Evolutionary conservation across 1,140 invertebrate genomes (phyloP), one percentile per base, ranked within the genome.

Genomic region (Trichomalopsis sarcophagae): DNA sequence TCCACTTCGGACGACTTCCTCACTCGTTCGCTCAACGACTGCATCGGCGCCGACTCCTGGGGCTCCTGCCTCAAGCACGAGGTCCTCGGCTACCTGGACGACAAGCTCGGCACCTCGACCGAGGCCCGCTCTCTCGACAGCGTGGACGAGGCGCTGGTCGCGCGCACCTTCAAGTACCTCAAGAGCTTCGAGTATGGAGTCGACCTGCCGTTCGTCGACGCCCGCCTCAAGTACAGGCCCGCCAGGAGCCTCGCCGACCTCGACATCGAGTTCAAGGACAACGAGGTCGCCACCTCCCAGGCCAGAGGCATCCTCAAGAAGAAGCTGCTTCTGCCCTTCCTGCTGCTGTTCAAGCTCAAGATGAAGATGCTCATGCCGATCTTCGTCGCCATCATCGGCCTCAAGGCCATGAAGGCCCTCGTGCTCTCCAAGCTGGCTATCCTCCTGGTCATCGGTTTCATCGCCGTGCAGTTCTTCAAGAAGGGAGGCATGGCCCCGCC

Each of bases 331-430:
- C 92, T 97, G 88, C 97, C 97, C 5, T 94, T 97, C 69, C 91
- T 97, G 78, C 92, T 97, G 87, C 94, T 97, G 55, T 92, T 97
- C 84, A 97, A 97, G 91, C 90, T 97, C 88, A 97, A 97, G 92
- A 93, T 97, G 91, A 97, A 97, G 92, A 95, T 96, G 40, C 90
- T 97, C 33, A 97, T 96, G 95, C 97, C 97, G 17, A 97, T 97
- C 86, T 94, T 97, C 86, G 94, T 97, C 17, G 95, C 95, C 36
- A 92, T 97, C 85, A 95, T 97, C 90, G 96, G 96, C 84, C 91
- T 97, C 76, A 97, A 97, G 92, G 96, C 97, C 14, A 92, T 96
- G 85, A 97, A 97, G 92, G 97, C 97, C 87, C 92, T 97, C 23
- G 94, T 97, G 55, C 94, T 97, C 86, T 97, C 96, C 87, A 97